A percentile compares a stretch with the other conserved stretches of the same genome.
Conservation (phyloP, 1,140 invertebrate species). For the Zaprionus gabonicus region DNA sequence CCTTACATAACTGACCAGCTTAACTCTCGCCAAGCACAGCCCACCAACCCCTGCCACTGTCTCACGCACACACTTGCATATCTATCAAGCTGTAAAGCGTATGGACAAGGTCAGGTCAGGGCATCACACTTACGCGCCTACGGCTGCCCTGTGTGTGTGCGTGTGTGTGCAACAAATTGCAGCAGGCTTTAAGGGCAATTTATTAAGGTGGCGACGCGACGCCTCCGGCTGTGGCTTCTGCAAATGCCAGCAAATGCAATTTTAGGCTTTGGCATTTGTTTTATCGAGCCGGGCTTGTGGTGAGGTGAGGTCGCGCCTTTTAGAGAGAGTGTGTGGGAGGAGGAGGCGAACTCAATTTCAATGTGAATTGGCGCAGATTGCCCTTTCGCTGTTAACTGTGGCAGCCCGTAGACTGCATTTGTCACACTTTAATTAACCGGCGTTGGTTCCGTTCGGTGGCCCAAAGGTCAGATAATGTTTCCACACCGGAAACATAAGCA, state of each 20-base stretch:
- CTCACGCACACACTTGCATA: not conserved
- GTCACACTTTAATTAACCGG: slow-evolving; percentile 71
- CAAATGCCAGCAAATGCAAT: slow-evolving; percentile 64
- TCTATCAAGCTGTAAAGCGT: slow-evolving; percentile 2
- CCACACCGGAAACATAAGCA: not conserved
- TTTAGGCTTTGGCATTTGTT: slow-evolving; percentile 75
- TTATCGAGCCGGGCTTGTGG: slow-evolving; percentile 29
- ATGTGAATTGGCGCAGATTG: slow-evolving; percentile 51
- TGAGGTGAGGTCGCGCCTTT: not conserved
- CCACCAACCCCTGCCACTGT: not conserved
- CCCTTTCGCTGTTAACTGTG: slow-evolving; percentile 60
- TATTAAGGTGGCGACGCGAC: slow-evolving; percentile 36
- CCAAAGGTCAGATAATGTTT: slow-evolving; percentile 49
- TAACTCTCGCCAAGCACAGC: not conserved
- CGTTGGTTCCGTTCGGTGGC: not conserved
- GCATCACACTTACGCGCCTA: slow-evolving; percentile 13
- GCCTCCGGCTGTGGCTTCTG: slow-evolving; percentile 19
- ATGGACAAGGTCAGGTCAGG: not conserved
- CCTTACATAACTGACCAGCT: slow-evolving; percentile 10
- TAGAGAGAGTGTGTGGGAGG: not conserved
- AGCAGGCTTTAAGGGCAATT: slow-evolving; percentile 59
- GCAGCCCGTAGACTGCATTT: slow-evolving; percentile 59
- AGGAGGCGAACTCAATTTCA: slow-evolving; percentile 47
- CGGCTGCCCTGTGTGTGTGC: not conserved
- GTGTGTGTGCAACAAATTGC: slow-evolving; percentile 59